These are phyloP conservation scores for Passer montanus DNA, from an alignment of 2,113 vertebrate genomes.

Conservation along the genomic window DNA sequence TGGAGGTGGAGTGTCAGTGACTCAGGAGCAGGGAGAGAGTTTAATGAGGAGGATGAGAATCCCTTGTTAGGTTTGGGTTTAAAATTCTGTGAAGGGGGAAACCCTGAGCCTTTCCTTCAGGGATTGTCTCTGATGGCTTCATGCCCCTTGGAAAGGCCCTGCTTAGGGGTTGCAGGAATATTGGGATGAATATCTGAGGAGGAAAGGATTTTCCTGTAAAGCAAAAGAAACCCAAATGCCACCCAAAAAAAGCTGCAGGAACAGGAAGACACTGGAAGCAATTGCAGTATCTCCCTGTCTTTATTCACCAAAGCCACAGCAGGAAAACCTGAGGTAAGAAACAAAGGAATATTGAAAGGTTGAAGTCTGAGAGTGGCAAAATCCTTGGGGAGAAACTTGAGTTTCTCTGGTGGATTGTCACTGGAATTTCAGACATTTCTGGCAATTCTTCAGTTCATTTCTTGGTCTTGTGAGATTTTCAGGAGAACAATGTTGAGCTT, in stretches of 20 bases:
- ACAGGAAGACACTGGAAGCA: slow-evolving; percentile 14
- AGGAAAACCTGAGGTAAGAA: slow-evolving; percentile 37
- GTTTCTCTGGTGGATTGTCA: not conserved
- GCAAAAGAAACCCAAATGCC: not conserved
- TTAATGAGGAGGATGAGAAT: not conserved
- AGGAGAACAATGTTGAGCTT: rapidly evolving
- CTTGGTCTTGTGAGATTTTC: not conserved
- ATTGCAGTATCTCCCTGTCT: slow-evolving; percentile 15
- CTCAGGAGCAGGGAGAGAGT: not conserved
- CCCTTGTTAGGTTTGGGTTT: not conserved
- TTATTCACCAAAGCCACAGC: not conserved
- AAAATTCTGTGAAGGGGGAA: not conserved
- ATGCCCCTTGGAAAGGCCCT: not conserved
- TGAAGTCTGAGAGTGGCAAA: not conserved
- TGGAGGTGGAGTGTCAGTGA: not conserved
- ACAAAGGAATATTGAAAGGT: not conserved
- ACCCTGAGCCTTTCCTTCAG: not conserved
- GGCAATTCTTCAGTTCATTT: not conserved
- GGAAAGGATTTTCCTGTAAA: not conserved
- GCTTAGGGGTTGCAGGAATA: not conserved
- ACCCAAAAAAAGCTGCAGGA: not conserved
- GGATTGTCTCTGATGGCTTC: not conserved
- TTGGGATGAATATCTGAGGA: not conserved
- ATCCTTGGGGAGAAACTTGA: not conserved
- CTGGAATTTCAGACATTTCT: not conserved